Base-by-base conservation (phyloP, 1,140 invertebrate genomes). In the Plutomurus gul region DNA sequence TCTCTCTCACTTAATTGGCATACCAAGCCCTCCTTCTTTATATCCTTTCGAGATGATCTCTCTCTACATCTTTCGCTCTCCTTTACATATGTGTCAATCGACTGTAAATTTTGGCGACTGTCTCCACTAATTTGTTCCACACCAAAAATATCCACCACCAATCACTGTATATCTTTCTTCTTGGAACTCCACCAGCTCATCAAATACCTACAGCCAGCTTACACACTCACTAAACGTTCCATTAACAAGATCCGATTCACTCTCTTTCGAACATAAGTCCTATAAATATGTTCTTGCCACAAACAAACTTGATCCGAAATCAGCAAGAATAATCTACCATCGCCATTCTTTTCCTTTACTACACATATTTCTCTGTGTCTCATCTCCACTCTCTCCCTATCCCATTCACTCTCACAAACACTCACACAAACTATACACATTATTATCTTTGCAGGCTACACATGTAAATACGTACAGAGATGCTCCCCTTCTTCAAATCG, bases 61-160 rank as follows among this genome's bases (percentile, higher is more conserved):
- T 51, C 37, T 37, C 81, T 72, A 13, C 27, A 46, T 39, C 75
- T 70, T 47, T 80, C 75, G 30, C 47, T 77, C 40, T 56, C 30
- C 47, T 72, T 82, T 71, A 80, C 79, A 81, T 81, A 81, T 74
- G 79, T 84, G 83, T 84, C 83, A 84, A 84, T 84, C 79, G 83
- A 82, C 83, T 84, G 83, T 84, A 84, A 84, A 84, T 84, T 84
- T 84, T 84, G 83, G 83, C 83, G 81, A 81, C 81, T 84, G 83
- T 84, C 81, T 82, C 79, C 78, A 76, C 81, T 82, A 84, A 84
- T 84, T 84, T 84, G 83, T 84, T 82, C 83, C 81, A 80, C 81
- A 81, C 79, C 78, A 81, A 82, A 82, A 82, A 82, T 79, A 82
- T 84, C 79, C 56, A 47, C 83, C 43, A 79, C 83, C 81, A 84